Conservation (phyloP, 2,797 vertebrate genomes). For the Gastrophryne carolinensis region DNA sequence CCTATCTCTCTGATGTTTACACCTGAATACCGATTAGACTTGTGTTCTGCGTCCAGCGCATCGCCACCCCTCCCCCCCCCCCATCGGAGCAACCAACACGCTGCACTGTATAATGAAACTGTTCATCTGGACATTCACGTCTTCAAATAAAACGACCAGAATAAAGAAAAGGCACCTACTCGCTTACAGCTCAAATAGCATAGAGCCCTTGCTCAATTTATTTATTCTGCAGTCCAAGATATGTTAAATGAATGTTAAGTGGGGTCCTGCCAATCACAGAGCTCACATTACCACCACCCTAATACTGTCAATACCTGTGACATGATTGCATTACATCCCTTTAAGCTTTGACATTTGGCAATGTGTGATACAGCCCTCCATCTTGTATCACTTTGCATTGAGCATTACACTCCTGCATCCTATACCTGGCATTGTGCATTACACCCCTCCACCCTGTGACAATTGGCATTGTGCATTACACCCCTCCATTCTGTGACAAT, state of each 20-base stretch:
- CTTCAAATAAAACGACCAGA: neutral
- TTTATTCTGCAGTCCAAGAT: neutral
- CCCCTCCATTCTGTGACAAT: no score
- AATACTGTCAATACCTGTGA: no score
- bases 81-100: neutral
- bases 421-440: no score
- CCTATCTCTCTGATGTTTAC: constrained; percentile 48
- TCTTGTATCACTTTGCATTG: no score
- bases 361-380: no score
- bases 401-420: no score
- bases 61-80: neutral
- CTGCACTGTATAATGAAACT: constrained; percentile 38
- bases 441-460: no score
- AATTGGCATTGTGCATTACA: no score
- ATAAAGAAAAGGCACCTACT: neutral
- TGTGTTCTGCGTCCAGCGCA: constrained; percentile 4
- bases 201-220: neutral
- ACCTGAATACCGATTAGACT: constrained; percentile 45
- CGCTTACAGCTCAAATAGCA: neutral
- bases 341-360: no score
- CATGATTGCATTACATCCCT: no score
- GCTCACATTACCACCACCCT: no score
- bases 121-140: neutral
- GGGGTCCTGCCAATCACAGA: neutral
- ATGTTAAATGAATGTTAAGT: neutral